A percentile compares a stretch with the other conserved stretches of the same genome.
Conservation (phyloP, 1,140 invertebrate genomes). For the Ectropis grisescens region DNA sequence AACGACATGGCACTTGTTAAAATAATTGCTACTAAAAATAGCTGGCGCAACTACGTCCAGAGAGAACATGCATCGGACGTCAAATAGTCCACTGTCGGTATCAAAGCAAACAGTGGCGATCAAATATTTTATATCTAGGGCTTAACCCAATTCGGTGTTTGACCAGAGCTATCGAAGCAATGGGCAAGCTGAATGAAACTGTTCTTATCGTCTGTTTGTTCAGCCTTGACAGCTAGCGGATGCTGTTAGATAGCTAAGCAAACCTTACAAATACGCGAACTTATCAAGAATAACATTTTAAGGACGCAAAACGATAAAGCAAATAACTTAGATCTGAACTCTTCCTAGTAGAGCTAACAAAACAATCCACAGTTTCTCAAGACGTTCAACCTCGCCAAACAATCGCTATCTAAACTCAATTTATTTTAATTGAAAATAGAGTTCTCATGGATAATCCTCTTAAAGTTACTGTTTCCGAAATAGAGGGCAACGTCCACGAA, state of each 20-base stretch:
- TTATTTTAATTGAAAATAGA: constrained; percentile 1
- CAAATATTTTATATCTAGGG: constrained; percentile 17
- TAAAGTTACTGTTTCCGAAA: constrained; percentile 1
- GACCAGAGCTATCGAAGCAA: constrained; percentile 18
- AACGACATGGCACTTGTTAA: too few species aligned
- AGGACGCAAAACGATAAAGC: constrained; percentile 1
- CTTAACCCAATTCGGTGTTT: constrained; percentile 23
- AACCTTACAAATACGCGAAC: constrained; percentile 16
- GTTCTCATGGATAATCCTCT: constrained; percentile 6
- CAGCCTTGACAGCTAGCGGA: constrained; percentile 29
- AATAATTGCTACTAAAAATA: too few species aligned
- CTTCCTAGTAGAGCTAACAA: background rate
- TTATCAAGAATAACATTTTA: constrained; percentile 14
- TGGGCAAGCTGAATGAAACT: constrained; percentile 15
- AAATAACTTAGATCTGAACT: too few species aligned
- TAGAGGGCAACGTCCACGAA: constrained; percentile 10
- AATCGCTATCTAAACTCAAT: too few species aligned
- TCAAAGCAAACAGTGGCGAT: constrained; percentile 11
- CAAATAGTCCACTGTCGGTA: too few species aligned
- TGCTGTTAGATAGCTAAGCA: constrained; percentile 25
- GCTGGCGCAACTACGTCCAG: too few species aligned
- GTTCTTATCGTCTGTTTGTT: constrained; percentile 20
- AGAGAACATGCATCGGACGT: too few species aligned
- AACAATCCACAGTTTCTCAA: constrained; percentile 17
- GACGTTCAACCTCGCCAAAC: constrained; percentile 14